These are phyloP conservation scores for Okamejei kenojei DNA, from an alignment of 2,797 vertebrate genomes.

Conservation along the genomic window DNA sequence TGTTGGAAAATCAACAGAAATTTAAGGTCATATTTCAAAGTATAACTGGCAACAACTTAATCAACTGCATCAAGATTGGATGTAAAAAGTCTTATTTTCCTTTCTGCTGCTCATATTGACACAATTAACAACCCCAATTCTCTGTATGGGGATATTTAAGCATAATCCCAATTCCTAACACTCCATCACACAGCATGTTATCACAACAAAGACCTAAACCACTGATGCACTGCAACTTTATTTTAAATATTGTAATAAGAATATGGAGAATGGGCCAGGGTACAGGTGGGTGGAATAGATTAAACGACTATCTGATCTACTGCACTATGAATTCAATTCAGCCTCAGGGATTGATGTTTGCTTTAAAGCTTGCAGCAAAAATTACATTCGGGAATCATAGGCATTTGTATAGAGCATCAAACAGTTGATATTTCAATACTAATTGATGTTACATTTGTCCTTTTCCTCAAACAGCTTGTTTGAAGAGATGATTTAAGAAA, in stretches of 20 bases:
- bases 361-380: not conserved
- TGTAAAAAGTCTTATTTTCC: not conserved
- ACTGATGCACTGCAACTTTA: not conserved
- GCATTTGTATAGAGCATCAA: not conserved
- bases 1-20: not conserved
- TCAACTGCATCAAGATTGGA: slow-evolving; percentile 17
- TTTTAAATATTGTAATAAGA: not conserved
- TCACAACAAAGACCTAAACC: not conserved
- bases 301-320: not conserved
- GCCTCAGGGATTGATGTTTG: not conserved
- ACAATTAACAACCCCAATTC: not conserved
- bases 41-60: not conserved
- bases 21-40: not conserved
- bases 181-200: not conserved
- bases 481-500: not conserved
- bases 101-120: not conserved
- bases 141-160: not conserved
- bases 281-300: too few species aligned
- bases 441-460: not conserved
- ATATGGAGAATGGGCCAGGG: not conserved
- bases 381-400: not conserved
- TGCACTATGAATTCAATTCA: not conserved
- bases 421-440: not conserved
- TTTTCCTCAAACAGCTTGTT: not conserved
- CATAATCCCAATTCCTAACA: not conserved